Evolutionary conservation across 2,113 vertebrate genomes (phyloP), one percentile per base, ranked within the genome.

Genomic region (Uria aalge): DNA sequence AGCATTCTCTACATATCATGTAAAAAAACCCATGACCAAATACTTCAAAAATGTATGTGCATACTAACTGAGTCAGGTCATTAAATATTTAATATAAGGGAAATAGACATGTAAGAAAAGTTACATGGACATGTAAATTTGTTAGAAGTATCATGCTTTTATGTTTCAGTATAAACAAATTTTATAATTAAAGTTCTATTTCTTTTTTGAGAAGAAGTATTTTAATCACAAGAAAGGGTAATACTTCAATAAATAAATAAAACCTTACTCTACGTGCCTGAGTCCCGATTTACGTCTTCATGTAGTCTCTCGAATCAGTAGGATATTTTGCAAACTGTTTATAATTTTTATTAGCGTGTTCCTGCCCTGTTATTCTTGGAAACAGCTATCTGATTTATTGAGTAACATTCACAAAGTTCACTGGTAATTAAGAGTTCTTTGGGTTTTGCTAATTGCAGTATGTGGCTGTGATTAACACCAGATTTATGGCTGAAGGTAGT

Each of bases 181-280:
- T 93, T 94, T 96, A 96, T 94, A 75, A 91, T 96, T 92, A 68
- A 95, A 94, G 71, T 71, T 91, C 71, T 96, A 48, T 93, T 96
- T 95, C 90, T 85, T 96, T 95, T 95, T 90, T 92, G 90, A 93
- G 67, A 95, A 89, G 76, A 82, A 96, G 50, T 85, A 77, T 95
- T 96, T 95, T 96, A 94, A 92, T 96, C 87, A 67, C 85, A 69
- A 82, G 84, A 87, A 95, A 92, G 88, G 85, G 15, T 94, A 88
- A 90, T 88, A 92, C 74, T 95, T 95, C 84, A 95, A 94, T 91
- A 96, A 97, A 94, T 76, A 89, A 97, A 96, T 80, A 92, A 95
- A 95, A 82, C 72, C 81, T 87, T 93, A 68, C 74, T 81, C 93
- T 90, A 57, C 0, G 41, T 95, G 96, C 94, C 94, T 93, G 95